Conservation (phyloP, 2,113 vertebrate genomes). For the Elephantulus edwardii region DNA sequence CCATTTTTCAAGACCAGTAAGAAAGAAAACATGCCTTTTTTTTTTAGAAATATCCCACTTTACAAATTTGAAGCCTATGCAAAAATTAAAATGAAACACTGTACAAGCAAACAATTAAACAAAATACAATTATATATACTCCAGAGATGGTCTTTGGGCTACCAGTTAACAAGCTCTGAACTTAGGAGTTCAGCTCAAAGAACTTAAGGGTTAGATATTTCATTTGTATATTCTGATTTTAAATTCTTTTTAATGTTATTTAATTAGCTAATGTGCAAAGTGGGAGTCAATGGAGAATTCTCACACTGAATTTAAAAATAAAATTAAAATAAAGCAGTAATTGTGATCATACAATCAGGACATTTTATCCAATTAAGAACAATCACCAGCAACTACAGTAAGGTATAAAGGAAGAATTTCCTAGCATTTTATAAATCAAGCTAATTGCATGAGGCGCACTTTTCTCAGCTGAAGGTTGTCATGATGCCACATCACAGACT, state of each 20-base stretch:
- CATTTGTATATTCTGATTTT: background rate
- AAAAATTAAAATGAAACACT: background rate
- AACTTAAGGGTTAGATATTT: background rate
- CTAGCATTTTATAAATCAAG: background rate
- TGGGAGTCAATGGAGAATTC: background rate
- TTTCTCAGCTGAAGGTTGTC: background rate
- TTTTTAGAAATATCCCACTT: background rate
- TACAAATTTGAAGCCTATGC: background rate
- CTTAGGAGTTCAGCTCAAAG: background rate
- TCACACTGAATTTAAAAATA: background rate
- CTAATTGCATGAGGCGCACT: background rate
- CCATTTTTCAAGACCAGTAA: background rate
- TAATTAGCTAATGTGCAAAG: no score
- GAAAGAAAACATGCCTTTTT: constrained; percentile 4
- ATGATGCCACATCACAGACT: background rate
- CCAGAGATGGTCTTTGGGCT: background rate
- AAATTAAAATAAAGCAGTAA: background rate
- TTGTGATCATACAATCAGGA: background rate
- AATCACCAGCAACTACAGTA: background rate
- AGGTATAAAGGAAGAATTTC: background rate
- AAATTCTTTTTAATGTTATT: background rate
- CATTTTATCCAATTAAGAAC: background rate
- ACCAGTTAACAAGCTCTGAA: background rate
- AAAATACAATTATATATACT: background rate
- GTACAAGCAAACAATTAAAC: background rate